These are phyloP conservation scores for Pollenia labialis DNA, from an alignment of 2,888 invertebrate genomes.

Conservation along the genomic window DNA sequence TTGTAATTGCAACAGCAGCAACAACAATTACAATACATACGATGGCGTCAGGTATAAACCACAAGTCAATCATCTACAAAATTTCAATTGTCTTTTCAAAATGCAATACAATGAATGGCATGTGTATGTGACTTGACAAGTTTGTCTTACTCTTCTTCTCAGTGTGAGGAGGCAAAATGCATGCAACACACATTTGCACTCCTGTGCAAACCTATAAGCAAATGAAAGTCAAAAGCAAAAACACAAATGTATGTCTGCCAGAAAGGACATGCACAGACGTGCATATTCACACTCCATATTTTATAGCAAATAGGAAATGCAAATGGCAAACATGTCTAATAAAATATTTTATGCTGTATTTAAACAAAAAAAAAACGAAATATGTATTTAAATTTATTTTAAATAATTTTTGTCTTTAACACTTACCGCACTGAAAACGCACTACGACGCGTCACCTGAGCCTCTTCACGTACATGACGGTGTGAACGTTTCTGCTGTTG, in stretches of 20 bases:
- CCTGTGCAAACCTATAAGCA: slow-evolving; percentile 15
- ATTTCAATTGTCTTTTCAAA: slow-evolving; percentile 66
- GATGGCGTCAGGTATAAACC: slow-evolving; percentile 68
- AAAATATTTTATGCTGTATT: neutral
- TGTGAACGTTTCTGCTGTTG: slow-evolving; percentile 91
- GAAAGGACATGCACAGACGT: neutral
- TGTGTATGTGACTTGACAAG: slow-evolving; percentile 61
- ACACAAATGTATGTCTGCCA: slow-evolving; percentile 15
- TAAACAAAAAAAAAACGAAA: neutral
- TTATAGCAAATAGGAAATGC: slow-evolving; percentile 39
- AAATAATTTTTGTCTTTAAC: neutral
- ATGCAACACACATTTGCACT: neutral
- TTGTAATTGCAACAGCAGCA: slow-evolving; percentile 29
- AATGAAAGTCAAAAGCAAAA: slow-evolving; percentile 34
- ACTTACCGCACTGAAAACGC: slow-evolving; percentile 91
- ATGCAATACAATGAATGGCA: slow-evolving; percentile 60
- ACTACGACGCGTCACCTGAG: slow-evolving; percentile 89
- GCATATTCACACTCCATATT: slow-evolving; percentile 16
- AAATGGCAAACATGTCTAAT: slow-evolving; percentile 8
- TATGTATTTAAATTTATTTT: neutral
- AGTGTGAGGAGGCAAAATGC: neutral
- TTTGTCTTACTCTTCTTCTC: slow-evolving; percentile 22
- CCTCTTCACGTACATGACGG: slow-evolving; percentile 88
- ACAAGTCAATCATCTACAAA: slow-evolving; percentile 71
- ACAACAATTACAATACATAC: slow-evolving; percentile 48